Base-by-base conservation (phyloP, 2,113 vertebrate genomes). In the Sigmodon hispidus region DNA sequence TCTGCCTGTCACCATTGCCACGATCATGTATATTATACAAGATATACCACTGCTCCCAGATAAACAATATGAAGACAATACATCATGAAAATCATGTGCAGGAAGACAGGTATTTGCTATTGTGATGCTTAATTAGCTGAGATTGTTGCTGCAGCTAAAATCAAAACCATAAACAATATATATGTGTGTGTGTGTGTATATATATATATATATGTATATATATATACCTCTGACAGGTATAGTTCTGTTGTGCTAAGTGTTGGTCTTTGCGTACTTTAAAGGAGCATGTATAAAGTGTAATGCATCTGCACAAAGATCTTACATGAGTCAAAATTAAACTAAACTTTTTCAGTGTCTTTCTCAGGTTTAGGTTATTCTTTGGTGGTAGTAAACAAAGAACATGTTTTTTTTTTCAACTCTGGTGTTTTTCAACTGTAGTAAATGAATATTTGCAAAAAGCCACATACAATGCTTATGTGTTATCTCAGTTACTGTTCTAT, bases 381-480 rank as follows among this genome's bases (percentile, higher is more conserved):
- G 15, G 16, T 43, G 81, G 8, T 26, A 75, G 43, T n/a, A 83
- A 93, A 73, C 90, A 3, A 89, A 36, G 34, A 24, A 1, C 3
- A n/a, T n/a, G n/a, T n/a, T n/a, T n/a, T n/a, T n/a, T n/a, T n/a
- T 24, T 34, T 13, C 90, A 80, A 6, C 1, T 50, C 0, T 86
- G 43, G 29, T 6, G 19, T 50, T 92, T 88, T 95, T 86, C 17
- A 79, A 63, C 59, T 92, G 7, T 45, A 85, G 84, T 88, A 87
- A 70, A 24, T 59, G 43, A 87, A 75, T 65, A 67, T 59, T 73
- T 91, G 16, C 17, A 50, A 94, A 40, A 52, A 29, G 50, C 13
- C 70, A 70, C 31, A 72, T 29, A 59, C 0, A 57, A 73, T 40
- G 0, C 9, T 1, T 81, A 61, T 67, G 19, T 21, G 5, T 55